Evolutionary conservation across 1,140 invertebrate species (phyloP).

Genomic region (Aphaenogaster rudis): DNA sequence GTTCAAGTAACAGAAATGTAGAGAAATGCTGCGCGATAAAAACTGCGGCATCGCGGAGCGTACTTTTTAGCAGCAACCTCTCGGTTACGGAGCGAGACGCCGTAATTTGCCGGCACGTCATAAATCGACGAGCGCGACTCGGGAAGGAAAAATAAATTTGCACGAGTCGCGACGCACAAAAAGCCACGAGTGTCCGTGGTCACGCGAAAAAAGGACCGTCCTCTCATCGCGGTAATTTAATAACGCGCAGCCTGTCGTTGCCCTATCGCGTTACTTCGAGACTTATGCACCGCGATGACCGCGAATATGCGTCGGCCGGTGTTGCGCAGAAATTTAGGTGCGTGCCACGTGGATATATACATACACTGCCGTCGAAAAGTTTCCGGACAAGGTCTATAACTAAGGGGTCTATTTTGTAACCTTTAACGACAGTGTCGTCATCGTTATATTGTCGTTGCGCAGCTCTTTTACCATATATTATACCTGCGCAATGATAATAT

Average conservation of each 20-base stretch:
- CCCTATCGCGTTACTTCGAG: constrained; percentile 74
- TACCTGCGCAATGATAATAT: no score
- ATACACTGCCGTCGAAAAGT: no score
- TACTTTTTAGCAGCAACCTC: constrained; percentile 31
- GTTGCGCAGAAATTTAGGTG: constrained; percentile 55
- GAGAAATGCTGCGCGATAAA: background rate
- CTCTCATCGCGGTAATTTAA: constrained; percentile 73
- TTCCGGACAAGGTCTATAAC: no score
- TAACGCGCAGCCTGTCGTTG: constrained; percentile 64
- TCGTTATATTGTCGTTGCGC: no score
- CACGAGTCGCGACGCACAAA: constrained; percentile 41
- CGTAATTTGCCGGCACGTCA: constrained; percentile 38
- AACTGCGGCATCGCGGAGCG: background rate
- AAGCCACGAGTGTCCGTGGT: constrained; percentile 9
- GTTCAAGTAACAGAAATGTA: background rate
- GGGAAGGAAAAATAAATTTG: constrained; percentile 52
- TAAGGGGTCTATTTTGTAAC: no score
- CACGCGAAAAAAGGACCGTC: constrained; percentile 30
- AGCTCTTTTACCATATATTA: no score
- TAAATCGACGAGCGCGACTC: constrained; percentile 44
- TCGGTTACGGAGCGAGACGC: constrained; percentile 4
- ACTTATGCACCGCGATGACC: constrained; percentile 47
- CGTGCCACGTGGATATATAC: constrained; percentile 15
- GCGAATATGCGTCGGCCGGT: constrained; percentile 1
- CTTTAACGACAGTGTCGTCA: no score